Evolutionary conservation across 2,888 invertebrate genomes (phyloP), one percentile per base, ranked within the genome.

Genomic region (Stictocephala bisonia): DNA sequence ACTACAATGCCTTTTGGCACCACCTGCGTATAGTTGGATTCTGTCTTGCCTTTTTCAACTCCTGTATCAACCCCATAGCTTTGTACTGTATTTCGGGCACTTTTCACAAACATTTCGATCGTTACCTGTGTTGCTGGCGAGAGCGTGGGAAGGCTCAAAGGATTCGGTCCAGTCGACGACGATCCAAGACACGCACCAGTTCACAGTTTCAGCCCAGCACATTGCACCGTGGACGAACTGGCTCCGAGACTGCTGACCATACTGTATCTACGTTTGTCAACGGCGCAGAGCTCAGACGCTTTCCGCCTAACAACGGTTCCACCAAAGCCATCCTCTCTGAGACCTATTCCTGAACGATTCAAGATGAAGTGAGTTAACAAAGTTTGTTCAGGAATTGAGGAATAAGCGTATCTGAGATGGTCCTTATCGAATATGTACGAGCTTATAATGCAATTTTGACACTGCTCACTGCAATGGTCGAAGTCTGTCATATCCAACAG

Each of bases 1-100:
- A 90, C 71, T 93, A 89, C 84, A 90, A 93, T 80, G 88, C 89
- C 24, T 92, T 90, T 85, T 95, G 93, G 88, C 91, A 94, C 81
- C 88, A 88, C 27, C 85, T 93, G 75, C 88, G 94, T 79, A 94
- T 95, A 80, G 84, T 92, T 48, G 94, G 93, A 15, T 95, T 94
- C 84, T 94, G 94, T 81, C 86, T 97, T 72, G 91, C 92, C 80
- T 96, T 95, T 85, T 88, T 95, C 77, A 96, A 95, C 85, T 96
- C 96, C 15, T 95, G 95, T 85, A 91, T 95, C 79, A 96, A 96
- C 83, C 95, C 95, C 0, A 90, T 95, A 51, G 94, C 95, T 0
- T 85, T 96, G 20, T 95, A 95, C 85, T 93, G 93, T 84, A 91
- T 95, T 64, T 94, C 94, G 79, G 93, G 93, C 0, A 92, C 94